These are phyloP conservation scores for Psephotus haematonotus DNA, from an alignment of 2,113 vertebrate species.

Conservation along the genomic window DNA sequence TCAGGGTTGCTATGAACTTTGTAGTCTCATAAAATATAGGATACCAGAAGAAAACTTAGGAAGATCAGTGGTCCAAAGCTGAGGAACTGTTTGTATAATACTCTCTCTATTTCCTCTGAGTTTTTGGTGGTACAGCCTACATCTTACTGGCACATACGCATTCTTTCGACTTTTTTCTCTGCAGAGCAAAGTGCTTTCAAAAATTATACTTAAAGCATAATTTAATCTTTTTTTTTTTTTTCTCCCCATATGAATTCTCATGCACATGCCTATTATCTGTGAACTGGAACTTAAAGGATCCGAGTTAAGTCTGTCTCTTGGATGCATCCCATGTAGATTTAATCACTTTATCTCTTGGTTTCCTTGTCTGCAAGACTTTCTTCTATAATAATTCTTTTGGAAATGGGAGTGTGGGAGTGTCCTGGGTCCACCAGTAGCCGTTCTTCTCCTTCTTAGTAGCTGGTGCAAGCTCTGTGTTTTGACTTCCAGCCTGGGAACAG, in stretches of 20 bases:
- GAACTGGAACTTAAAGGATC: background rate
- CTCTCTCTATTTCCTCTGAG: background rate
- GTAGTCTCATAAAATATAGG: slow-evolving; percentile 12
- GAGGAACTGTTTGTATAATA: background rate
- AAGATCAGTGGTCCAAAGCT: background rate
- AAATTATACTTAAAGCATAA: background rate
- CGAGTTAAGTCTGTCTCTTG: background rate
- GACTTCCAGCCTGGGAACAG: too few relatives aligned
- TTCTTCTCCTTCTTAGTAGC: too few relatives aligned
- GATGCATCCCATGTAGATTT: background rate
- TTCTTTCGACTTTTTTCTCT: background rate
- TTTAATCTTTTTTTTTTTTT: background rate
- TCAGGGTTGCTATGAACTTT: background rate
- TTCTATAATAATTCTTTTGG: background rate
- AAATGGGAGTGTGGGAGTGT: too few relatives aligned
- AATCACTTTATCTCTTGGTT: background rate
- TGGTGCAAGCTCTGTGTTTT: too few relatives aligned
- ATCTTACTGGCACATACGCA: background rate
- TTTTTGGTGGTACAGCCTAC: background rate
- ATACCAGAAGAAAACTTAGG: background rate
- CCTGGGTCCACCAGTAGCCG: too few relatives aligned
- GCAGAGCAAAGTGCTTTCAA: background rate
- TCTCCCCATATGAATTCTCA: background rate
- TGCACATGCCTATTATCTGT: background rate
- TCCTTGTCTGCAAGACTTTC: background rate